Conservation (phyloP, 2,888 invertebrate species). For the Drosophila gaucha region DNA sequence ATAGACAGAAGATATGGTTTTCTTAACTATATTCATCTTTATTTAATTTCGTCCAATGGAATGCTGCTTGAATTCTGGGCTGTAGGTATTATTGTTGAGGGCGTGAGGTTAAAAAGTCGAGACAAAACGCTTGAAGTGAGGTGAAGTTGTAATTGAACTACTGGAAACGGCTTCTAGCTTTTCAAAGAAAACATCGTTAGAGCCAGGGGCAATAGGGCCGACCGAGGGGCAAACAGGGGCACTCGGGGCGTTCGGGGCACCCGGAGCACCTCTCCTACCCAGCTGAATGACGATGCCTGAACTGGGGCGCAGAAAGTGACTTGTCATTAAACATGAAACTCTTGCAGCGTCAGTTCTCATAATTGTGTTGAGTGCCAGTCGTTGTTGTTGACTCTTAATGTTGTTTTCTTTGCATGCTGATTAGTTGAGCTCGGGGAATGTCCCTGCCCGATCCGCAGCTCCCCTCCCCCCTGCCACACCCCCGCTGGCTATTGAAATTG, state of each 20-base stretch:
- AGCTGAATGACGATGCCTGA: conserved; percentile 66
- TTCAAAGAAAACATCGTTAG: conserved; percentile 78
- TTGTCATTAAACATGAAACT: conserved; percentile 78
- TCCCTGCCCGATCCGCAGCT: conserved; percentile 30
- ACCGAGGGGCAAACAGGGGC: neutral
- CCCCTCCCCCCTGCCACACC: neutral
- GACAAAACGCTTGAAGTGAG: conserved; percentile 72
- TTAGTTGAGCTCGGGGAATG: conserved; percentile 76
- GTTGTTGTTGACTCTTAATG: conserved; percentile 78
- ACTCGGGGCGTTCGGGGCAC: neutral
- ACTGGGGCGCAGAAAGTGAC: conserved; percentile 80
- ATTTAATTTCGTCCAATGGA: conserved; percentile 11
- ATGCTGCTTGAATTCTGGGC: conserved; percentile 11
- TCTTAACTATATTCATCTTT: conserved; percentile 23
- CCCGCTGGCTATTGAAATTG: conserved; percentile 43
- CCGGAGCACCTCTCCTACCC: neutral
- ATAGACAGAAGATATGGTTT: conserved; percentile 8
- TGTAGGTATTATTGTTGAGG: conserved; percentile 31
- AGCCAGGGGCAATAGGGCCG: conserved; percentile 38
- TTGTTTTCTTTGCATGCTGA: conserved; percentile 81
- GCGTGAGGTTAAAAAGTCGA: conserved; percentile 21
- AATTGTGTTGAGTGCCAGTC: conserved; percentile 79
- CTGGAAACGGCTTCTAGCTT: conserved; percentile 78
- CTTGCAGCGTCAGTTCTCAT: conserved; percentile 80
- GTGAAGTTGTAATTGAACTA: conserved; percentile 78